Evolutionary conservation across 1,140 invertebrate species (phyloP), one percentile per base, ranked within the genome.

Genomic region (Phthorimaea operculella): DNA sequence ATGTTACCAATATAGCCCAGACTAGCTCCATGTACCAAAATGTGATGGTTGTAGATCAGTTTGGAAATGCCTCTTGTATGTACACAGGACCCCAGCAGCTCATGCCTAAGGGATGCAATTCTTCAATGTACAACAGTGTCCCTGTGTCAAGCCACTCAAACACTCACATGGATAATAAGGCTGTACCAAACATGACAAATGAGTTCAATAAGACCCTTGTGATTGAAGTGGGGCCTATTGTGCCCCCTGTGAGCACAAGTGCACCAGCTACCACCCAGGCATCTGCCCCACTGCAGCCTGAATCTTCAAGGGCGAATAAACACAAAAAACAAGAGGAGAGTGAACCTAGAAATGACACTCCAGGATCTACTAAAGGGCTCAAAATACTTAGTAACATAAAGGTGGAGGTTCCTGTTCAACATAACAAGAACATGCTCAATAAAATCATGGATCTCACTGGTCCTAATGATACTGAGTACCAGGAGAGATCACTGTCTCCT

Each of bases 301-400:
- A 15, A n/a, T 9, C 44, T 47, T 16, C 44, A 47, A 47, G 16
- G 15, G 34, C n/a, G 3, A 52, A n/a, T 2, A 36, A 17, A 52
- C 51, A 18, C 8, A n/a, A 11, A 18, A 51, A 59, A 52, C 44
- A 50, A 34, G 58, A 55, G 2, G 11, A 39, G 15, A 52, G 28
- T 28, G n/a, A 51, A 21, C 28, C 61, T 44, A 68, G 58, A 15
- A 52, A 52, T 45, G 60, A 66, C 12, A 15, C 9, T 28, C 58
- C 72, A 28, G 70, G 74, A 4, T 51, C 70, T 21, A 74, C 57
- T 54, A 85, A 82, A 56, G 82, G 85, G n/a, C 55, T 87, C 45
- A 86, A 86, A 68, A 87, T 87, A 57, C 63, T 87, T 18, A 87
- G 85, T 57, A 86, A 87, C 63, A 81, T 87, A 34, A 87, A 86